Evolutionary conservation across 23 tunicate species (phyloP), one percentile per base, ranked within the genome.

Genomic region (Styela clava): DNA sequence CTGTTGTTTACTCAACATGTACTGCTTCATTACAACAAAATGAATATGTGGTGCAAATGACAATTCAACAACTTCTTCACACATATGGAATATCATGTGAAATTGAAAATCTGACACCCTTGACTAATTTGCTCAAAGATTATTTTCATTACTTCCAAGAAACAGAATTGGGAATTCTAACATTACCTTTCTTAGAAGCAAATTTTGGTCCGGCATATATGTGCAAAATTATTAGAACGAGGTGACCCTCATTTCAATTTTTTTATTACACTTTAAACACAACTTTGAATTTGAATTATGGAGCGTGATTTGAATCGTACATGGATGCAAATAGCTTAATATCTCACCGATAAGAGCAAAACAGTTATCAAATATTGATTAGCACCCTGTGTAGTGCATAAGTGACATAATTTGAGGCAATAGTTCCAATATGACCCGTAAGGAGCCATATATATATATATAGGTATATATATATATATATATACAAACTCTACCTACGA

Each of bases 1-100:
- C 87, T 30, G 74, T 91, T 16, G 91, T 91, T 34, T 91, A 91
- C 69, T 86, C 97, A 2, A 91, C 97, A 21, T 86, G 91, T 81
- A 82, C 97, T 12, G 90, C 90, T 3, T 91, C 97, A 20, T 22
- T 65, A 23, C 68, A 82, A 27, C 97, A 91, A 68, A 91, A 91
- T 52, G 87, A 91, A 73, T 91, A 67, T 63, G 90, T 91, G 12
- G 97, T 91, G 2, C 90, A 91, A 64, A 80, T 70, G 36, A 73
- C 85, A 32, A 62, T 91, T 2, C 90, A 86, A 52, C 24, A 83
- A 0, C 23, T 83, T 2, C 61, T 83, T 31, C 77, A 83, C 12
- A 78, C 76, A 25, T 67, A 89, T 71, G 65, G 74, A 24, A 64
- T 89, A 21, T 1, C 35, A 21, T 89, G 94, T 44, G 94, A 89